Base-by-base conservation (phyloP, 2,797 vertebrate species). In the Leptodactylus fallax region DNA sequence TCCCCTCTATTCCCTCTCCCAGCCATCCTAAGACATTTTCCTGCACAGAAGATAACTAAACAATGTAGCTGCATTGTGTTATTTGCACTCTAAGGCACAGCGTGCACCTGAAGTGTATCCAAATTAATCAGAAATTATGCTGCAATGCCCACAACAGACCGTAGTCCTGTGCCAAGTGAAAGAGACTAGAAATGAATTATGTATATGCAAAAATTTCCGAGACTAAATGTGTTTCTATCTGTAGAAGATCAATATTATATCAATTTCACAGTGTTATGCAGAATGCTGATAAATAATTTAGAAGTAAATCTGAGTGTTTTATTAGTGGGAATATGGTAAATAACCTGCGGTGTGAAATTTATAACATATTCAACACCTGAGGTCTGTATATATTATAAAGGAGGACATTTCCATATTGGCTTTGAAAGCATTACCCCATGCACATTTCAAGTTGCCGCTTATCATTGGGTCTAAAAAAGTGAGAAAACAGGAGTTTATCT, bases 401-500 rank as follows among this genome's bases (percentile, higher is more conserved):
- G 49, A 90, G 83, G 85, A 91, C 92, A 91, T 81, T 83, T 86
- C 47, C 76, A 88, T 87, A 85, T 88, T 51, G 65, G 80, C n/a
- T 82, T 90, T 86, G 69, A 92, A 90, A 87, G 81, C 74, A 49
- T 86, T 85, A 79, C 82, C 92, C 88, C 87, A 86, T 87, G 88
- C 79, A 13, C 74, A 67, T 61, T 63, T 91, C 60, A 81, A 84
- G 91, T 91, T 0, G 10, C 58, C 79, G 25, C 12, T 21, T 85
- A 77, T 71, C 86, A 86, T 72, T 87, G n/a, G 87, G 72, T 45
- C 87, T 88, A 79, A 91, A 91, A 36, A 92, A 82, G 21, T 87
- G 81, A 81, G 82, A 90, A 91, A 90, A 89, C 85, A 92, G 67
- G 85, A 67, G 79, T 91, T 87, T 87, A 90, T 88, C 92, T 81